phyloP scores from a whole-genome alignment of 2,113 vertebrate genomes.

The Marmota flaviventris region DNA sequence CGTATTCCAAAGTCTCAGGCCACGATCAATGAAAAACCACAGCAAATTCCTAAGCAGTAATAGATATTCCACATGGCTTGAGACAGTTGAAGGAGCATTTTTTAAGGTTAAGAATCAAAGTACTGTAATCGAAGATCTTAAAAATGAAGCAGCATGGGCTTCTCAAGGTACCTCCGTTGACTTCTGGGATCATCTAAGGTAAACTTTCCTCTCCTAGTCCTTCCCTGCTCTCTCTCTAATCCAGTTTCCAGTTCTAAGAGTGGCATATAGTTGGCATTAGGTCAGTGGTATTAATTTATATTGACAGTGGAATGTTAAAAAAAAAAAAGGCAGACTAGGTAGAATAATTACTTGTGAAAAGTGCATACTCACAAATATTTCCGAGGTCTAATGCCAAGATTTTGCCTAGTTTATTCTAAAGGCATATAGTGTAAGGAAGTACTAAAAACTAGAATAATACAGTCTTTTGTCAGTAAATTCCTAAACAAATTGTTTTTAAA shows the following conservation, averaged over 20 bases:
- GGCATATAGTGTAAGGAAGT: background rate
- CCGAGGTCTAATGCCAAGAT: background rate
- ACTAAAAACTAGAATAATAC: background rate
- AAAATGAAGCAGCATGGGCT: conserved; percentile 39
- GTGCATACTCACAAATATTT: background rate
- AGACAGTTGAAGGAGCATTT: conserved; percentile 57
- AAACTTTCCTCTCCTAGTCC: conserved; percentile 11
- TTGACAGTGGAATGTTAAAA: background rate
- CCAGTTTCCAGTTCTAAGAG: background rate
- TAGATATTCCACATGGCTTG: conserved; percentile 58
- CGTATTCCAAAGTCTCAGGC: conserved; percentile 73
- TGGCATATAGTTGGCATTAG: background rate
- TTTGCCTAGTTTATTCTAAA: background rate
- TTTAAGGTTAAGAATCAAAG: conserved; percentile 76
- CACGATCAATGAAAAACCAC: conserved; percentile 68
- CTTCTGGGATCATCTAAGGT: conserved; percentile 65
- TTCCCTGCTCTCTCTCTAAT: background rate
- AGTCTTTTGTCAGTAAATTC: background rate
- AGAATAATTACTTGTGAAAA: conserved; percentile 33
- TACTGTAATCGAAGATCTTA: conserved; percentile 24
- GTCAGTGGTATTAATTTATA: conserved; percentile 20
- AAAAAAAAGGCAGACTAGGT: background rate
- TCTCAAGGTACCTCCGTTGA: background rate
- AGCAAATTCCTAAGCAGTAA: conserved; percentile 72
- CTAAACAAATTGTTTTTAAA: background rate